Conservation (phyloP, 2,113 vertebrate species). For the Thamnaconus septentrionalis region DNA sequence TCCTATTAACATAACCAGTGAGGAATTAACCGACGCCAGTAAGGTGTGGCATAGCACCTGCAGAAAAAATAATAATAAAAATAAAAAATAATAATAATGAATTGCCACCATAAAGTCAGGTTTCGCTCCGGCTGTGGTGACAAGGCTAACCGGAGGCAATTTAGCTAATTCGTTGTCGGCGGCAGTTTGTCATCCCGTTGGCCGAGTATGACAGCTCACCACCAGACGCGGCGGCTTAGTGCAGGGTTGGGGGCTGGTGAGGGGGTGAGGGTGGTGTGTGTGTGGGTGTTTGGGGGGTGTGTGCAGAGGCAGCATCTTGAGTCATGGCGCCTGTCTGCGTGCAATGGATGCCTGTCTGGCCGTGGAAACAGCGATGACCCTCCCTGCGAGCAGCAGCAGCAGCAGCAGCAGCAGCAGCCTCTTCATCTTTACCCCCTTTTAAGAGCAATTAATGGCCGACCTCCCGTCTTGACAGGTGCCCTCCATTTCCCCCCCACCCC, state of each 20-base stretch:
- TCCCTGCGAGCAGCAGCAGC: background rate
- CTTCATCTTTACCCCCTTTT: slow-evolving; percentile 56
- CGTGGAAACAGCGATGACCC: slow-evolving; percentile 39
- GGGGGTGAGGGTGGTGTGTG: background rate
- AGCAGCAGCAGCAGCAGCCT: slow-evolving; percentile 40
- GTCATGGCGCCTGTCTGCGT: slow-evolving; percentile 54
- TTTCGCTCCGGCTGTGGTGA: slow-evolving; percentile 49
- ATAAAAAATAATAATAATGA: slow-evolving; percentile 3
- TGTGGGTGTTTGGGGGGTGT: background rate
- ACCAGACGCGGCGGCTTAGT: background rate
- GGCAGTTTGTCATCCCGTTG: background rate
- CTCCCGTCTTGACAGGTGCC: slow-evolving; percentile 67
- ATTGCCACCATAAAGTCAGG: slow-evolving; percentile 32
- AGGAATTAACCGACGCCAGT: slow-evolving; percentile 79
- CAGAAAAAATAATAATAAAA: slow-evolving; percentile 30
- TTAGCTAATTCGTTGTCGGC: slow-evolving; percentile 5
- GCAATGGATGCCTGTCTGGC: slow-evolving; percentile 32
- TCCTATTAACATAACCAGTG: slow-evolving; percentile 86
- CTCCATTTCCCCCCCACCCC: slow-evolving; percentile 34
- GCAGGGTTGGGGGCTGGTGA: background rate
- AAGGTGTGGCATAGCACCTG: slow-evolving; percentile 66
- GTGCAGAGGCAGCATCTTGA: slow-evolving; percentile 40
- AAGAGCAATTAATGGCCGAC: slow-evolving; percentile 64
- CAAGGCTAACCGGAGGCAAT: slow-evolving; percentile 32
- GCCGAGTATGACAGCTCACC: background rate